Conservation (phyloP, 92 coral and sea anemone genomes). For the Virgularia gustaviana region DNA sequence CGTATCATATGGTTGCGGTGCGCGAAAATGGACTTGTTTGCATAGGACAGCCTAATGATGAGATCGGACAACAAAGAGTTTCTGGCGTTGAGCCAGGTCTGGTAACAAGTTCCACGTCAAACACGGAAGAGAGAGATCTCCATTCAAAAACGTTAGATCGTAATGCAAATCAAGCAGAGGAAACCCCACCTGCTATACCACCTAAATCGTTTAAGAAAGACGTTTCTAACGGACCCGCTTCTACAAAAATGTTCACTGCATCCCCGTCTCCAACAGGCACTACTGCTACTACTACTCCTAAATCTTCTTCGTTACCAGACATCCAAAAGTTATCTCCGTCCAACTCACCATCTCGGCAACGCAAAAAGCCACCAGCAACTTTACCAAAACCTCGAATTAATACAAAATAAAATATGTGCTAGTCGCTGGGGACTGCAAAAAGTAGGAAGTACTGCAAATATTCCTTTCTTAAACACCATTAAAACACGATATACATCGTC, state of each 20-base stretch:
- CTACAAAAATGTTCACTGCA: background rate
- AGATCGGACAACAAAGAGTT: background rate
- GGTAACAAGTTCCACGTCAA: background rate
- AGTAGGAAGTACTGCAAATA: too few relatives aligned
- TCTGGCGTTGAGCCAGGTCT: background rate
- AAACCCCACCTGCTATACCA: background rate
- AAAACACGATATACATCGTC: too few relatives aligned
- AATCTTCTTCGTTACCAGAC: too few relatives aligned
- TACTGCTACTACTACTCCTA: background rate
- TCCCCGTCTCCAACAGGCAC: background rate
- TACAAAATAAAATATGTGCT: too few relatives aligned
- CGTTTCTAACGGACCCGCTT: background rate
- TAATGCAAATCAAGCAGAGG: background rate
- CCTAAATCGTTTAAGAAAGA: background rate
- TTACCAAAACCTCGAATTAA: constrained; percentile 10
- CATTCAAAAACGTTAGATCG: background rate
- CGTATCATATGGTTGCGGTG: background rate
- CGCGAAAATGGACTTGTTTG: too few relatives aligned
- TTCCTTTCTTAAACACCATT: too few relatives aligned
- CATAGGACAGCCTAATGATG: background rate
- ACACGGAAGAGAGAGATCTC: background rate
- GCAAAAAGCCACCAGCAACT: constrained; percentile 18
- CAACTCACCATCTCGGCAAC: constrained; percentile 19
- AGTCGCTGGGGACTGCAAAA: too few relatives aligned
- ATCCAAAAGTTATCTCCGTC: too few relatives aligned